Evolutionary conservation across 1,140 invertebrate genomes (phyloP), one percentile per base, ranked within the genome.

Genomic region (Cydia pomonella): DNA sequence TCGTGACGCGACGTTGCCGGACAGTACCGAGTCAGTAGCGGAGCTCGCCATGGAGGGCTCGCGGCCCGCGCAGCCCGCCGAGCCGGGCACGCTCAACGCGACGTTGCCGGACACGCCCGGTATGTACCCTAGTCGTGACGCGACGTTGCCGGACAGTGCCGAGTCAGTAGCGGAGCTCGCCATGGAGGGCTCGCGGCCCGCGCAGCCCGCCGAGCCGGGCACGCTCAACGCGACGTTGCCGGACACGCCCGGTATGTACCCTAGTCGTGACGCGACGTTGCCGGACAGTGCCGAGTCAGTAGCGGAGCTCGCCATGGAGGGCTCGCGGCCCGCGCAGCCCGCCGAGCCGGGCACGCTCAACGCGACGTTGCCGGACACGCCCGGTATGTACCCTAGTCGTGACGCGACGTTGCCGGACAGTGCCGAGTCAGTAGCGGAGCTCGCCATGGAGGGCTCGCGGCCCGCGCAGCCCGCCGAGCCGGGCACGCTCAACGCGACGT

Each of bases 1-100:
- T 97, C 97, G 23, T 97, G 97, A 23, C n/a, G 98, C 98, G 0
- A 99, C 5, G 98, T 99, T 85, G 96, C 97, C 0, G 96, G 97
- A 33, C 6, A n/a, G n/a, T n/a, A n/a, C n/a, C n/a, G n/a, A n/a
- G n/a, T n/a, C n/a, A n/a, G n/a, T n/a, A n/a, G n/a, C n/a, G n/a
- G n/a, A n/a, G n/a, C n/a, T n/a, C n/a, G n/a, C n/a, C n/a, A n/a
- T n/a, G n/a, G 97, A 98, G 93, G 97, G 97, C 7, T 96, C 96
- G 18, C 94, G 94, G n/a, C n/a, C n/a, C n/a, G n/a, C n/a, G n/a
- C n/a, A n/a, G n/a, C n/a, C n/a, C n/a, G n/a, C n/a, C n/a, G n/a
- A n/a, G n/a, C n/a, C n/a, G n/a, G n/a, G n/a, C n/a, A 98, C 98
- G 0, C 93, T 99, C 6, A 99, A 99, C 85, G 96, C 97, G 1